phyloP scores from a whole-genome alignment of 2,888 invertebrate species.

The Eupeodes luniger region DNA sequence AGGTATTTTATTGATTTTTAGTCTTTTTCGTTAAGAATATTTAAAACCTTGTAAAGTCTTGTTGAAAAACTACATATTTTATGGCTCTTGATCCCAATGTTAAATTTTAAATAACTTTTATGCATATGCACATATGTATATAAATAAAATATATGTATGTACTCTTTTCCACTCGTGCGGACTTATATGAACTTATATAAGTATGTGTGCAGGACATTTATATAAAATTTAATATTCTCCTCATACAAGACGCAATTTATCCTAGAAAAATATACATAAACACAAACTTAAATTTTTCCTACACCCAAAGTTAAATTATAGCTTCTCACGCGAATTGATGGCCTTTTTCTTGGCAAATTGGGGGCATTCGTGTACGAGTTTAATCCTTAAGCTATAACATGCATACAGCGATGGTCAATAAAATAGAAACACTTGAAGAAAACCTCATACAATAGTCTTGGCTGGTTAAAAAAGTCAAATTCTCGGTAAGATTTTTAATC shows the following conservation, averaged over 20 bases:
- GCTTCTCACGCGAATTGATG: constrained; percentile 80
- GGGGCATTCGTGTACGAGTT: not conserved
- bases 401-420: too few species aligned
- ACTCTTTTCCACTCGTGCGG: too few species aligned
- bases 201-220: too few species aligned
- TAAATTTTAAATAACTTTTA: constrained; percentile 36
- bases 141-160: too few species aligned
- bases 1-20: not conserved
- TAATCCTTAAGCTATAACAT: too few species aligned
- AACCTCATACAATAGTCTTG: too few species aligned
- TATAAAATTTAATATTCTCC: constrained; percentile 1
- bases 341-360: constrained; percentile 31
- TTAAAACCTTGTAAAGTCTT: constrained; percentile 2
- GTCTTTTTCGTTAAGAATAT: not conserved
- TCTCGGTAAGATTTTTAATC: too few species aligned
- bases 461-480: too few species aligned
- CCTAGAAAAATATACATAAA: not conserved
- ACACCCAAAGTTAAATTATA: constrained; percentile 83
- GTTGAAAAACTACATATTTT: constrained; percentile 8
- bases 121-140: not conserved
- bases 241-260: constrained; percentile 4
- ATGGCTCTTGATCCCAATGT: constrained; percentile 37
- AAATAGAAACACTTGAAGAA: too few species aligned
- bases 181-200: too few species aligned
- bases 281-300: constrained; percentile 66